phyloP scores from a whole-genome alignment of 2,113 vertebrate genomes.

The Pterophyllum scalare region DNA sequence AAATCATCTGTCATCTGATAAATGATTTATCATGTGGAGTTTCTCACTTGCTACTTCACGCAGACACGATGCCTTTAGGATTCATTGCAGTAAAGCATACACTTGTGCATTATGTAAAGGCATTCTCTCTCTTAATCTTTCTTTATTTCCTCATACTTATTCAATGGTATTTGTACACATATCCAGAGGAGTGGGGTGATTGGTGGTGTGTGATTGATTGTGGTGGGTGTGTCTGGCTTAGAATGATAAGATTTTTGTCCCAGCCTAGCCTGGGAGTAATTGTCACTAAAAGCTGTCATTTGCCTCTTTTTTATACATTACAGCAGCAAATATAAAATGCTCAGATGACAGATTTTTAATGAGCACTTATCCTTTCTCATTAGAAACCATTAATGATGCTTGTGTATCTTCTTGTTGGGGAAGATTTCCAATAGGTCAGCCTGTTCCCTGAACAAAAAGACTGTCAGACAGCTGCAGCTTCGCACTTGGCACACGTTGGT shows the following conservation, averaged over 20 bases:
- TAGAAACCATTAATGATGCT: background rate
- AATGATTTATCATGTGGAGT: slow-evolving; percentile 1
- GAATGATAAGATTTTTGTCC: background rate
- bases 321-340: background rate
- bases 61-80: background rate
- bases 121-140: background rate
- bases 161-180: slow-evolving; percentile 2
- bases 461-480: slow-evolving; percentile 42
- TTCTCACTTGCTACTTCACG: background rate
- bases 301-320: background rate
- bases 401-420: slow-evolving; percentile 2
- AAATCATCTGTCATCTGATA: slow-evolving; percentile 6
- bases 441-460: slow-evolving; percentile 22
- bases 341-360: background rate
- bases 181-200: background rate
- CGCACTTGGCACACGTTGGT: slow-evolving; percentile 31
- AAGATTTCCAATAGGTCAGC: background rate
- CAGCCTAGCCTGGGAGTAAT: background rate
- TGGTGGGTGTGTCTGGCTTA: background rate
- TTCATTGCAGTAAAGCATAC: background rate
- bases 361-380: background rate
- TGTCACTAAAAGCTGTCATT: background rate
- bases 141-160: background rate
- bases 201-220: background rate
- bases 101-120: background rate